Base-by-base conservation (phyloP, 2,113 vertebrate genomes). In the Solea solea region DNA sequence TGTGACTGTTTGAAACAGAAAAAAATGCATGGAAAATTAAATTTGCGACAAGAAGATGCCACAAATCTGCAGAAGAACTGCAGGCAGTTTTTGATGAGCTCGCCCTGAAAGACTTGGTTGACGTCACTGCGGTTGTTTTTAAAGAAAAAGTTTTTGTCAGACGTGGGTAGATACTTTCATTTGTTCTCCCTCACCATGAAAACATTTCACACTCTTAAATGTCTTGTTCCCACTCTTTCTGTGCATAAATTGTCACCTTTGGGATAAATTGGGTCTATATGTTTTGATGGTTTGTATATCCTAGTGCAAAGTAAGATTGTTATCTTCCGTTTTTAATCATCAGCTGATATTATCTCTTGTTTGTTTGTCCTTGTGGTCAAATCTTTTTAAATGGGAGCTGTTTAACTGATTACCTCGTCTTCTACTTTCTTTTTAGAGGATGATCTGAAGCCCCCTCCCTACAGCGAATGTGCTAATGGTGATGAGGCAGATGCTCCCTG, bases 361-460 rank as follows among this genome's bases (percentile, higher is more conserved):
- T 34, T 34, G 34, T 34, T 34, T 34, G 34, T 34, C 34, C 34
- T 34, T 34, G 34, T 34, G 34, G 34, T 34, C 5, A 34, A 21
- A 21, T 21, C 39, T 41, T 16, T n/a, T 16, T 49, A 21, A 21
- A 5, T 10, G 9, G n/a, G 25, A 6, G 4, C 49, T 9, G 28
- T 40, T 40, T n/a, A 8, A 25, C 10, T 44, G 9, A 16, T 21
- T 16, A 4, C n/a, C 40, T 44, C 13, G 9, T 72, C 39, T 53
- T 7, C 44, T 70, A 39, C 68, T 53, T 16, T 13, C 14, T 9
- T 81, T 80, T 15, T 83, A 94, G 94, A 89, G 27, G 94, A 94
- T 0, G 93, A 95, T 50, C 90, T 95, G 72, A 95, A 95, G 90
- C 94, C 94, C 11, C 94, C 94, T 44, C 94, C 94, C 0, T 95